These are phyloP conservation scores for Lepisosteus osseus DNA, from an alignment of 2,113 vertebrate species.

Conservation along the genomic window DNA sequence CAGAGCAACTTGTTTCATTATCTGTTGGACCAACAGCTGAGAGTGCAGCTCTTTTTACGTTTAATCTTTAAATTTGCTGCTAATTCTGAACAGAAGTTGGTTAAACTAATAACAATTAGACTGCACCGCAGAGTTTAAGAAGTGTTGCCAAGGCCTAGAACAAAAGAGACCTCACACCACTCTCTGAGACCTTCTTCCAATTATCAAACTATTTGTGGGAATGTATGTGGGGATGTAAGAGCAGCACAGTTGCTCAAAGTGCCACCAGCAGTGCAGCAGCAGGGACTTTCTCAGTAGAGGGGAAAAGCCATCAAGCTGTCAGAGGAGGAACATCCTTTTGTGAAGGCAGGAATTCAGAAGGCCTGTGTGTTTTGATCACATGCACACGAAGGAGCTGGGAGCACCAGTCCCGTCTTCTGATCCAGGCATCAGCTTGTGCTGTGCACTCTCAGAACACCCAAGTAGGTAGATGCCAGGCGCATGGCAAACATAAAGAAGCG, in stretches of 20 bases:
- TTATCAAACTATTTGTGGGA: slow-evolving; percentile 38
- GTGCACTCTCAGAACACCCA: slow-evolving; percentile 35
- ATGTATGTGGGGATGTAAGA: slow-evolving; percentile 33
- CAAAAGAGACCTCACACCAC: slow-evolving; percentile 40
- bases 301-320: slow-evolving; percentile 10
- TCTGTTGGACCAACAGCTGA: slow-evolving; percentile 14
- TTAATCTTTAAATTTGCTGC: slow-evolving; percentile 12
- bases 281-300: slow-evolving; percentile 8
- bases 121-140: slow-evolving; percentile 40
- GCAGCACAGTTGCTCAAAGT: slow-evolving; percentile 20
- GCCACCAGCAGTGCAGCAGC: slow-evolving; percentile 18
- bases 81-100: slow-evolving; percentile 36
- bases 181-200: slow-evolving; percentile 28
- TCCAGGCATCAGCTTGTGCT: slow-evolving; percentile 18
- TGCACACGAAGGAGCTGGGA: slow-evolving; percentile 1
- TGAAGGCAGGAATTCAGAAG: not conserved
- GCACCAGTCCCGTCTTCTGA: slow-evolving; percentile 21
- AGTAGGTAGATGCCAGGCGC: slow-evolving; percentile 14
- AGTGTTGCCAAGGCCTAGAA: slow-evolving; percentile 42
- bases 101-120: slow-evolving; percentile 45
- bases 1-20: not conserved
- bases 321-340: slow-evolving; percentile 16
- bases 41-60: not conserved
- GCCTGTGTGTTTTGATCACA: slow-evolving; percentile 2
- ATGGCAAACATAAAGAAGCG: not conserved